These are phyloP conservation scores for Phyllotis vaccarum DNA, from an alignment of 2,797 vertebrate genomes.

Conservation along the genomic window DNA sequence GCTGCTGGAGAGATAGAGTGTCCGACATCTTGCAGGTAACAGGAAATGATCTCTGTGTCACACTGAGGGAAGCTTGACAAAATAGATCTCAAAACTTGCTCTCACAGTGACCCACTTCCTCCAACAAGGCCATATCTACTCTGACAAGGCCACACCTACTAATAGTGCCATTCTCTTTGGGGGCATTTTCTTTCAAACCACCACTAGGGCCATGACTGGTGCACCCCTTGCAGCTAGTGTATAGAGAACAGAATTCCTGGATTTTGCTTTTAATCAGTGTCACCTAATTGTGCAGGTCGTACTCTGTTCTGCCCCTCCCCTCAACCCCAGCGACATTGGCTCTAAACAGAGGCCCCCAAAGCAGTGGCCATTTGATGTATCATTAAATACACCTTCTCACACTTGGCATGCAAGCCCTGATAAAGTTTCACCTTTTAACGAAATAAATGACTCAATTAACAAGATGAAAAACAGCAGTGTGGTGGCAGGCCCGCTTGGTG, in stretches of 20 bases:
- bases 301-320: neutral
- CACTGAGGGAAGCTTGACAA: neutral
- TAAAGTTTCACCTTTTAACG: slow-evolving; percentile 91
- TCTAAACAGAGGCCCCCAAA: slow-evolving; percentile 78
- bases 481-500: slow-evolving; percentile 90
- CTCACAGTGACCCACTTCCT: neutral
- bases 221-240: slow-evolving; percentile 33
- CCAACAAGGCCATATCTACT: neutral
- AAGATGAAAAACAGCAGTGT: slow-evolving; percentile 90
- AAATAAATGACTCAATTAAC: slow-evolving; percentile 96
- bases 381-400: slow-evolving; percentile 89
- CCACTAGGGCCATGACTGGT: rapidly evolving
- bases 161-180: neutral
- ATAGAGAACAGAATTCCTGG: slow-evolving; percentile 63
- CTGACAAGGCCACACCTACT: neutral
- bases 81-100: neutral
- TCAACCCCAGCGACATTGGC: neutral
- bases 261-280: slow-evolving; percentile 76
- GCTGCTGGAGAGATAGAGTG: neutral
- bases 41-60: neutral
- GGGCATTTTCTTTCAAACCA: neutral
- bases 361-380: slow-evolving; percentile 86
- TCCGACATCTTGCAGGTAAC: neutral
- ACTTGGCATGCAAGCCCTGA: slow-evolving; percentile 88
- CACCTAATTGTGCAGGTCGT: slow-evolving; percentile 69